Evolutionary conservation across 64 coral and sea anemone species (phyloP).

Genomic region (Porites australiensis): DNA sequence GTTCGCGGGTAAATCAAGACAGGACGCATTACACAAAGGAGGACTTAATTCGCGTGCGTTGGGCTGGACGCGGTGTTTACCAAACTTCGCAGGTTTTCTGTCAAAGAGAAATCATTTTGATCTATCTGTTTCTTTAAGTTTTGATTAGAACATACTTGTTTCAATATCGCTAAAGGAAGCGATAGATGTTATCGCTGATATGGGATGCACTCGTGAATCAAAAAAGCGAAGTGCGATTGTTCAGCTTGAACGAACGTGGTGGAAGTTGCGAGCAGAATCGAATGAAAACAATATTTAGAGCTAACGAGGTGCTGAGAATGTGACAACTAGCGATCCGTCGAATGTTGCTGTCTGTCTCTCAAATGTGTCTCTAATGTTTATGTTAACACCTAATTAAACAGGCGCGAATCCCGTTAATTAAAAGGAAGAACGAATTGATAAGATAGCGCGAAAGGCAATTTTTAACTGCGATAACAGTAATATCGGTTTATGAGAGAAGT

Average conservation of each 20-base stretch:
- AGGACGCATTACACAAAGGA: neutral
- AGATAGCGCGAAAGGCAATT: neutral
- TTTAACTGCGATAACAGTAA: slow-evolving; percentile 3
- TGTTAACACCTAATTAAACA: slow-evolving; percentile 51
- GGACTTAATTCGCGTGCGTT: neutral
- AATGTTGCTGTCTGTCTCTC: slow-evolving; percentile 26
- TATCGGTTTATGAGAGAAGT: neutral
- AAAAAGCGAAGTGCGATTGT: neutral
- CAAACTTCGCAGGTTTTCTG: neutral
- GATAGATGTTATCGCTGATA: slow-evolving; percentile 16
- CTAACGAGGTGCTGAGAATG: slow-evolving; percentile 7
- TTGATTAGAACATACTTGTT: slow-evolving; percentile 32
- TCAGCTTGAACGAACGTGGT: neutral
- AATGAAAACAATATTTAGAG: neutral
- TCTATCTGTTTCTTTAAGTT: neutral
- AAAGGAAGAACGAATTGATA: slow-evolving; percentile 17
- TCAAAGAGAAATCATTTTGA: slow-evolving; percentile 1
- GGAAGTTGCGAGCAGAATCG: neutral
- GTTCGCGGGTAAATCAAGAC: slow-evolving; percentile 10
- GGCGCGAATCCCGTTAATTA: slow-evolving; percentile 39
- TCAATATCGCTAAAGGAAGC: slow-evolving; percentile 17
- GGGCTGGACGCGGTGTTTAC: neutral
- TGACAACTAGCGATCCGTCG: slow-evolving; percentile 11
- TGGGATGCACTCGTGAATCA: neutral
- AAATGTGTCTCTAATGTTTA: neutral